phyloP scores from a whole-genome alignment of 2,113 vertebrate genomes.

The Macrotus californicus region DNA sequence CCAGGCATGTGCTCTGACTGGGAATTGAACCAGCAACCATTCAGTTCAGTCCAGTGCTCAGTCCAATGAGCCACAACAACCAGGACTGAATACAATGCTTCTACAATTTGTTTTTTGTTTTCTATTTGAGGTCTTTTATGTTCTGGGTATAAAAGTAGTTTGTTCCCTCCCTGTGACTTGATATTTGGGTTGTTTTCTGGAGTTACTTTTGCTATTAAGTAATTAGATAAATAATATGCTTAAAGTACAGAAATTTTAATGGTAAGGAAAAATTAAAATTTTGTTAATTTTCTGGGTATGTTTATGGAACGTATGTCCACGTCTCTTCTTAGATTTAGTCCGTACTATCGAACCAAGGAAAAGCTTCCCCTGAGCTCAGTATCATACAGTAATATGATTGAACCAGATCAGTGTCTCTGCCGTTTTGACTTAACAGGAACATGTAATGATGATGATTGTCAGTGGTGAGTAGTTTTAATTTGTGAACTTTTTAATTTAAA shows the following conservation, averaged over 20 bases:
- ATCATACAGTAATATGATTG: slow-evolving; percentile 90
- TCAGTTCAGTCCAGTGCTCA: too few relatives aligned
- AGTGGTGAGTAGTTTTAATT: slow-evolving; percentile 84
- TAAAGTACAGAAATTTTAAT: neutral
- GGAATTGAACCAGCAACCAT: too few relatives aligned
- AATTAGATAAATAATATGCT: neutral
- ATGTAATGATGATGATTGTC: slow-evolving; percentile 94
- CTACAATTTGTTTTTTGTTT: neutral
- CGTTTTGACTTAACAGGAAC: slow-evolving; percentile 96
- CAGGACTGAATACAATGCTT: neutral
- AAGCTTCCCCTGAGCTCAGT: slow-evolving; percentile 93
- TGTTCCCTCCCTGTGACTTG: neutral
- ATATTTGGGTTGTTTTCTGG: neutral
- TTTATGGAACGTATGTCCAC: neutral
- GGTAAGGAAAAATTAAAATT: neutral
- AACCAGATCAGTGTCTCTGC: slow-evolving; percentile 91
- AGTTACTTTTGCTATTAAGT: slow-evolving; percentile 2
- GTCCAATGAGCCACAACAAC: neutral
- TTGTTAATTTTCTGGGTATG: neutral
- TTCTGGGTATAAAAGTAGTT: neutral
- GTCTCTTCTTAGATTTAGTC: slow-evolving; percentile 88
- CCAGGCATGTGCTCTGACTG: too few relatives aligned
- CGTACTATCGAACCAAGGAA: slow-evolving; percentile 97
- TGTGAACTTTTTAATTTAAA: neutral
- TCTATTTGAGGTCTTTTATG: neutral